Evolutionary conservation across 2,797 vertebrate genomes (phyloP), one percentile per base, ranked within the genome.

Genomic region (Eulemur rubriventer): DNA sequence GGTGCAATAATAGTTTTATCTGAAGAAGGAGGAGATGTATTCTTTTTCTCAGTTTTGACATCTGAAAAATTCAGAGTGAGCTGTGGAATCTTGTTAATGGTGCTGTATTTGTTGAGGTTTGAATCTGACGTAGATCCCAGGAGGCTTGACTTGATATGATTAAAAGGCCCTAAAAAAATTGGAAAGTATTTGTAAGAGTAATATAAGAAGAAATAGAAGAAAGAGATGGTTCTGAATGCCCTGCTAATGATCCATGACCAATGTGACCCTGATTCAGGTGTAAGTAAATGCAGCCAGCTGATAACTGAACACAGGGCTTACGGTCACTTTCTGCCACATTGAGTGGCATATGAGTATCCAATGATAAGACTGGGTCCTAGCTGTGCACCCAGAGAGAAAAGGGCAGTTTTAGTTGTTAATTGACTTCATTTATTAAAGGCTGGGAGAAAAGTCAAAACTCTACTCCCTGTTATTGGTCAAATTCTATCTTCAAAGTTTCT

Each of bases 21-120:
- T 0, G 99, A 99, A 89, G 99, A 99, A 79, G 99, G 99, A 76
- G 99, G 99, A 61, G 99, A 99, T 96, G 99, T 99, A 48, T 99
- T 98, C 98, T 99, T 99, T 99, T 99, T 99, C 91, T 99, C 99
- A 76, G 98, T 99, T 99, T 99, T 99, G 97, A 99, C 98, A 97
- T 99, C 99, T 35, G 99, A 99, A 99, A 99, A 99, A 99, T 99
- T 99, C 98, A 99, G 99, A 16, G 99, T 99, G 95, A 99, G 99
- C 96, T 99, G 99, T 50, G 99, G 99, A 98, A 99, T 99, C 99
- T 99, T 99, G 99, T 99, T 99, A 98, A 99, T 99, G 98, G 99
- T 99, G 99, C 99, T 99, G 98, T 99, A 99, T 98, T 99, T 99
- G 99, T 99, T 99, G 98, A 99, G 99, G 99, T 99, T 99, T 6